phyloP scores from a whole-genome alignment of 2,888 invertebrate species.

The Acronicta aceris region DNA sequence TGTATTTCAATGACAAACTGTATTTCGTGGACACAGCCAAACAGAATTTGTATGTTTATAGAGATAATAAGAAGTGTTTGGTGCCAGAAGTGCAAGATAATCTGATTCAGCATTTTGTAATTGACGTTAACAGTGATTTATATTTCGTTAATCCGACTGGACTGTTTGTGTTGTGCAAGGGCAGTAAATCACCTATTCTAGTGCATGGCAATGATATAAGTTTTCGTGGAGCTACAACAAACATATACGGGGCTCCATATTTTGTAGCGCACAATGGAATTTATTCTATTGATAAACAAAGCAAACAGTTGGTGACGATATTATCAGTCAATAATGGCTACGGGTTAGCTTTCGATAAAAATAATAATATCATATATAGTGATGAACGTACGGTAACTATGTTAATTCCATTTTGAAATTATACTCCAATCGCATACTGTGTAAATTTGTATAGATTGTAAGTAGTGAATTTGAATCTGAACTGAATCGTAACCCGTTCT shows the following conservation, averaged over 20 bases:
- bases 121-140: conserved; percentile 64
- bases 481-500: too few relatives aligned
- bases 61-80: conserved; percentile 50
- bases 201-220: conserved; percentile 61
- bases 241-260: conserved; percentile 64
- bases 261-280: conserved; percentile 73
- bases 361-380: conserved; percentile 74
- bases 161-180: conserved; percentile 61
- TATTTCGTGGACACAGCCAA: conserved; percentile 74
- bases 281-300: conserved; percentile 64
- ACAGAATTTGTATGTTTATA: conserved; percentile 65
- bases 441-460: not conserved
- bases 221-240: conserved; percentile 69
- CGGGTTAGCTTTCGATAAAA: conserved; percentile 73
- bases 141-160: conserved; percentile 70
- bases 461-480: too few relatives aligned
- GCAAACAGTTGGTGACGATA: conserved; percentile 59
- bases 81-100: conserved; percentile 61
- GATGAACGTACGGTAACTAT: conserved; percentile 72
- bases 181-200: conserved; percentile 55
- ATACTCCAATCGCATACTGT: not conserved
- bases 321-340: conserved; percentile 67
- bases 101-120: conserved; percentile 70
- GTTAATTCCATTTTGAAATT: conserved; percentile 52
- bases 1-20: conserved; percentile 68